Base-by-base conservation (phyloP, 2,797 vertebrate species). In the Sparidentex hasta region DNA sequence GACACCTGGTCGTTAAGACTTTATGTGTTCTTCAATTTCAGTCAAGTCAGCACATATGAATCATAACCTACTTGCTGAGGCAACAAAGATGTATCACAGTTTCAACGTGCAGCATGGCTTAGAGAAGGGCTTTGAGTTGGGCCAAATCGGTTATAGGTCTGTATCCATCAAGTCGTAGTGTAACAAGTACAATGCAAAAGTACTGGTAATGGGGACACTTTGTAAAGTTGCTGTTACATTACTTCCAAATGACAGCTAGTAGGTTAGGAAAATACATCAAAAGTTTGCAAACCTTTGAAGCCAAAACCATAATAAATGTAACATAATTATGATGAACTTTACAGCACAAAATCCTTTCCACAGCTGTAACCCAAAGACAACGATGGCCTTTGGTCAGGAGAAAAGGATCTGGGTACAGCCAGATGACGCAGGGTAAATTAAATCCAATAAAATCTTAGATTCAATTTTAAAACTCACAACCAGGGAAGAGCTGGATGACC, bases 1-100 rank as follows among this genome's bases (percentile, higher is more conserved):
- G 18, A 74, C 76, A 82, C 76, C 70, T 74, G 76, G 50, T 76
- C 1, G 13, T 63, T 72, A 6, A 1, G 16, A 61, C 29, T 62
- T 54, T 16, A 47, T 70, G 62, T 4, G 29, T 14, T 56, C n/a
- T 74, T 29, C 58, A 9, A 80, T 74, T 80, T 70, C 16, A 48
- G 52, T 33, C 33, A 64, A n/a, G 52, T 68, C 50, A 51, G 4
- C 16, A 3, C 5, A 23, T 16, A 74, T 79, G 74, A 84, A 75
- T 78, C 58, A 80, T 12, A 16, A 47, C 44, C 7, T 44, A 33
- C 38, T 62, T 74, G 71, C 29, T 66, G 23, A 56, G 46, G 27
- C 51, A 76, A 25, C 3, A 27, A 59, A 69, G 9, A 54, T 44
- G 16, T 13, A 29, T 27, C 23, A 62, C 48, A 51, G 27, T 33